A percentile compares a stretch with the other conserved stretches of the same genome.
Conservation (phyloP, 2,888 invertebrate species). For the Hololepta plana region DNA sequence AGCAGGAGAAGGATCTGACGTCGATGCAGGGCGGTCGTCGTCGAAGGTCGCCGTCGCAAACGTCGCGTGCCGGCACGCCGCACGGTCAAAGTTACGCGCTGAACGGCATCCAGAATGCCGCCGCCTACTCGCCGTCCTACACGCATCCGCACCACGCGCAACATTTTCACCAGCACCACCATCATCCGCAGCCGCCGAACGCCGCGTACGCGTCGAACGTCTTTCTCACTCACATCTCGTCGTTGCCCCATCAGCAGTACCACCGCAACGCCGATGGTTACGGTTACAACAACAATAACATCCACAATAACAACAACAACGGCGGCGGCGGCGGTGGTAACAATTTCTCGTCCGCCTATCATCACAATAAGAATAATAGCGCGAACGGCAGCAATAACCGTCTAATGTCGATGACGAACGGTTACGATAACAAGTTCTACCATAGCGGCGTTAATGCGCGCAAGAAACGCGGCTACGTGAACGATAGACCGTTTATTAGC, state of each 20-base stretch:
- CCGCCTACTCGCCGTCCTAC: too few species aligned
- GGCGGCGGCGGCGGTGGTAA: conserved; percentile 6
- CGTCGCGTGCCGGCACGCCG: too few species aligned
- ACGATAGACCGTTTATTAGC: too few species aligned
- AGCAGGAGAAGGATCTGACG: conserved; percentile 23
- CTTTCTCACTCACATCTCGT: conserved; percentile 4
- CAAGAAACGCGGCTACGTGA: too few species aligned
- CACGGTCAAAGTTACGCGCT: background rate
- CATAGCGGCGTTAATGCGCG: too few species aligned
- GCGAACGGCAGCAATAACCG: conserved; percentile 9
- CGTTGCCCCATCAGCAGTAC: conserved; percentile 4
- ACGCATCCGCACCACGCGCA: conserved; percentile 4
- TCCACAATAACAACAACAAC: conserved; percentile 7
- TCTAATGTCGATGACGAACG: too few species aligned
- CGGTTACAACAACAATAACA: conserved; percentile 7
- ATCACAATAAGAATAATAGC: conserved; percentile 5
- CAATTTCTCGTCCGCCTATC: conserved; percentile 5
- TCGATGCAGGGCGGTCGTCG: conserved; percentile 25
- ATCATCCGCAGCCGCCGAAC: conserved; percentile 5
- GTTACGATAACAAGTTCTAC: too few species aligned
- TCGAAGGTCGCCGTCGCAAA: conserved; percentile 9
- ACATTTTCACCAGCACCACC: conserved; percentile 4
- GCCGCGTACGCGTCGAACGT: too few species aligned
- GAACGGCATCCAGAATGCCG: conserved; percentile 8
- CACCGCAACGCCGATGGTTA: conserved; percentile 6